Evolutionary conservation across 2,888 invertebrate species (phyloP).

Genomic region (Drosophila acutilabella): DNA sequence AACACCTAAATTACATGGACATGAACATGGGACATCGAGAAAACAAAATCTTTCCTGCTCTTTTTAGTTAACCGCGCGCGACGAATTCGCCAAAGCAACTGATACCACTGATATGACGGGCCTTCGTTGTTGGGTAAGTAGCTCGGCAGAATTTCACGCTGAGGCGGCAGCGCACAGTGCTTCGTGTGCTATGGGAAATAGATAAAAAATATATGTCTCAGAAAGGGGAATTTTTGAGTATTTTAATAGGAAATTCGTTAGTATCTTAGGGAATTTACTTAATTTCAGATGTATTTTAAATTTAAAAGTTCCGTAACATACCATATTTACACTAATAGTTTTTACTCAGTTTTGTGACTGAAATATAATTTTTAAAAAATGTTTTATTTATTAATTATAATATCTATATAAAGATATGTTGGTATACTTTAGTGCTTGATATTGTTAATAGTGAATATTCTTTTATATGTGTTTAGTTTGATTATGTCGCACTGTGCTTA

Average conservation of each 20-base stretch:
- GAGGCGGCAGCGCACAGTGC: slow-evolving; percentile 56
- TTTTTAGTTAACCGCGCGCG: slow-evolving; percentile 69
- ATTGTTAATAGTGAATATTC: no score
- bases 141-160: slow-evolving; percentile 64
- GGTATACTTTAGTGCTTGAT: no score
- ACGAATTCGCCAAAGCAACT: slow-evolving; percentile 80
- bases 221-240: no score
- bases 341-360: no score
- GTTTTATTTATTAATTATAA: no score
- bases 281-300: no score
- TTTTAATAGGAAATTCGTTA: no score
- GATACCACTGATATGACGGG: slow-evolving; percentile 79
- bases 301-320: no score
- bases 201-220: background rate
- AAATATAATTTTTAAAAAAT: no score
- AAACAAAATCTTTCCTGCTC: slow-evolving; percentile 38
- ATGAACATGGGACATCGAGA: slow-evolving; percentile 39
- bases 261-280: no score
- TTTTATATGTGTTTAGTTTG: background rate
- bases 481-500: slow-evolving; percentile 21
- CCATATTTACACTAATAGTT: no score
- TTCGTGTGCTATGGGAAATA: slow-evolving; percentile 4
- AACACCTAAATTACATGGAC: slow-evolving; percentile 44
- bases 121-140: slow-evolving; percentile 72
- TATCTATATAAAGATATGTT: no score